phyloP scores from a whole-genome alignment of 2,888 invertebrate species.

The Crematogaster levior region DNA sequence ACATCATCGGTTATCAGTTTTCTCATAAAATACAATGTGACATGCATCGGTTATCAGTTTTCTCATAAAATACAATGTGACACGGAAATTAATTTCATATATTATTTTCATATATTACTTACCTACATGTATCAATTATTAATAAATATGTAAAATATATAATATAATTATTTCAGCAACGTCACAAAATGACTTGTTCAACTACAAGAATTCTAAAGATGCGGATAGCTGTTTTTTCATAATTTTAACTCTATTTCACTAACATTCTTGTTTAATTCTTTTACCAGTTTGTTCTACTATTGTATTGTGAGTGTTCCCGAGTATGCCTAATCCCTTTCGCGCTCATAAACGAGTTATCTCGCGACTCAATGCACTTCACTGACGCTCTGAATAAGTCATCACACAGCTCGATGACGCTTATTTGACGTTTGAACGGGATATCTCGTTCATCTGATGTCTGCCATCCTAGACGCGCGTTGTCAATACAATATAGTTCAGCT shows the following conservation, averaged over 20 bases:
- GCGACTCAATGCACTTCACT: constrained; percentile 34
- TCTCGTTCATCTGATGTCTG: constrained; percentile 31
- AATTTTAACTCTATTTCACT: not conserved
- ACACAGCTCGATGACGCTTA: constrained; percentile 33
- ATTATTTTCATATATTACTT: no score
- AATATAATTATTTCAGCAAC: not conserved
- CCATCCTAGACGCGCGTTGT: constrained; percentile 23
- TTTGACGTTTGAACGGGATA: constrained; percentile 41
- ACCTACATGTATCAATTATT: not conserved
- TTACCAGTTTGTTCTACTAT: not conserved
- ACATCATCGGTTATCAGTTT: not conserved
- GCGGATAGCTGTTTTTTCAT: not conserved
- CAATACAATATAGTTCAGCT: constrained; percentile 46
- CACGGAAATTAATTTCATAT: not conserved
- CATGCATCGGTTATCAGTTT: no score
- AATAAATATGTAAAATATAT: not conserved
- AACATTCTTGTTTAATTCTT: not conserved
- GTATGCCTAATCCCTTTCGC: not conserved
- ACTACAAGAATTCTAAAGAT: not conserved
- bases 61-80: not conserved
- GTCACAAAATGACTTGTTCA: not conserved
- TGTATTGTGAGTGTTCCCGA: not conserved
- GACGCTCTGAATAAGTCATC: constrained; percentile 38
- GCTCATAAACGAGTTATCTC: constrained; percentile 40
- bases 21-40: no score